Base-by-base conservation (phyloP, 1,140 invertebrate species). In the Augochlora pura region DNA sequence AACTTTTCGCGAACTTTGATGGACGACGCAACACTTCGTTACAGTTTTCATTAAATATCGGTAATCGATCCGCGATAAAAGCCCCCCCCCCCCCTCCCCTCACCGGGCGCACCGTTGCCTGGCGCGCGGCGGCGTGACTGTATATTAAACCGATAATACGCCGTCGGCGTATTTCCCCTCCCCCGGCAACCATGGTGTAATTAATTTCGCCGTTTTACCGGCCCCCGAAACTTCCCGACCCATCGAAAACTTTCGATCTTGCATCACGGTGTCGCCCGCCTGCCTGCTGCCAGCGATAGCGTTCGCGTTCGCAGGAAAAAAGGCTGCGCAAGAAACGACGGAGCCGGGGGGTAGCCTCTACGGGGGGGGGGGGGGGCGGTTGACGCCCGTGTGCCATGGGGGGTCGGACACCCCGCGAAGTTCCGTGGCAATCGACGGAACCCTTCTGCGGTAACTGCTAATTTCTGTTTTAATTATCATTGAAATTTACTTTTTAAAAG, bases 141-240 rank as follows among this genome's bases (percentile, higher is more conserved):
- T 59, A 74, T 82, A 74, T 82, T 82, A 82, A 82, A 80, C 77
- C 81, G 68, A 82, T 82, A 82, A 82, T 77, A 74, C 57, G 72
- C 74, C 65, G 64, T 65, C 54, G 65, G 78, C 73, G 59, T 68
- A 65, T 66, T 76, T 46, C 57, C 32, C 32, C 32, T 4, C 57
- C 57, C 52, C 25, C 8, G 18, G 32, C 46, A 32, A 78, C 77
- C 23, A 74, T 32, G 23, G 25, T 66, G 69, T 79, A 79, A 79
- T 79, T 79, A 79, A 79, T 79, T 79, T 79, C 49, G 25, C 69
- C 63, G 38, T 79, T 79, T 79, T 79, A 79, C 39, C 32, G 16
- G 16, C 27, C 32, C 32, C 32, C 21, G 71, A 59, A 72, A 80
- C 69, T 75, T 80, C 59, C 27, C 54, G 54, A n/a, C 72, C 18